Percentiles rank a stretch among this genome's conserved stretches.
Evolutionary conservation across 2,888 invertebrate species (phyloP).

Genomic region (Cryptus armator): DNA sequence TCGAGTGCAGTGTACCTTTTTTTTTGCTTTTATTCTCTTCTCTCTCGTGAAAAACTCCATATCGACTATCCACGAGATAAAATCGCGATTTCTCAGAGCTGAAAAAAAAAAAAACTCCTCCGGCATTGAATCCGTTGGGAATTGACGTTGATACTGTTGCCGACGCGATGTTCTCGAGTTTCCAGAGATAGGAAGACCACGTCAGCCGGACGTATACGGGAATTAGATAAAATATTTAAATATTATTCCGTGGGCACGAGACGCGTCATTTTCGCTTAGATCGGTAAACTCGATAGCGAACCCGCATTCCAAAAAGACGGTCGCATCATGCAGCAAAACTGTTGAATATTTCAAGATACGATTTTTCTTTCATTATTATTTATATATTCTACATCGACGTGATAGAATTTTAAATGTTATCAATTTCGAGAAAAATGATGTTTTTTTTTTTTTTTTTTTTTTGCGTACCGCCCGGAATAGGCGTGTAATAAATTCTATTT

Average conservation of each 20-base stretch:
- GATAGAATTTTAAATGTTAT: neutral
- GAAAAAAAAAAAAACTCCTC: neutral
- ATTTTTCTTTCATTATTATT: neutral
- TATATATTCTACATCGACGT: neutral
- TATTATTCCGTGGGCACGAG: neutral
- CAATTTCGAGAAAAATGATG: neutral
- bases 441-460: neutral
- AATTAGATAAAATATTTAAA: slow-evolving; percentile 36
- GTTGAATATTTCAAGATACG: slow-evolving; percentile 15
- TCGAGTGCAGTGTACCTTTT: slow-evolving; percentile 34
- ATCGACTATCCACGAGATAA: slow-evolving; percentile 23
- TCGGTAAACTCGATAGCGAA: neutral
- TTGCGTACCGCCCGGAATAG: neutral
- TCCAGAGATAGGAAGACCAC: slow-evolving; percentile 18
- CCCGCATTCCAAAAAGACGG: slow-evolving; percentile 11
- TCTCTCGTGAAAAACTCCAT: slow-evolving; percentile 28
- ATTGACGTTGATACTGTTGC: neutral
- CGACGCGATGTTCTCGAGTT: slow-evolving; percentile 11
- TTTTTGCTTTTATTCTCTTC: neutral
- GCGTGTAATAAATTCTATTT: neutral
- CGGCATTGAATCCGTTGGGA: neutral
- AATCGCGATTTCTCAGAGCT: slow-evolving; percentile 5
- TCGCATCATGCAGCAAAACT: neutral
- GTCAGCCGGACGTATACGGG: neutral
- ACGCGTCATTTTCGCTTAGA: neutral